A percentile compares a stretch with the other conserved stretches of the same genome.
These are phyloP conservation scores for Acropternis orthonyx DNA, from an alignment of 2,797 vertebrate genomes.

Conservation along the genomic window DNA sequence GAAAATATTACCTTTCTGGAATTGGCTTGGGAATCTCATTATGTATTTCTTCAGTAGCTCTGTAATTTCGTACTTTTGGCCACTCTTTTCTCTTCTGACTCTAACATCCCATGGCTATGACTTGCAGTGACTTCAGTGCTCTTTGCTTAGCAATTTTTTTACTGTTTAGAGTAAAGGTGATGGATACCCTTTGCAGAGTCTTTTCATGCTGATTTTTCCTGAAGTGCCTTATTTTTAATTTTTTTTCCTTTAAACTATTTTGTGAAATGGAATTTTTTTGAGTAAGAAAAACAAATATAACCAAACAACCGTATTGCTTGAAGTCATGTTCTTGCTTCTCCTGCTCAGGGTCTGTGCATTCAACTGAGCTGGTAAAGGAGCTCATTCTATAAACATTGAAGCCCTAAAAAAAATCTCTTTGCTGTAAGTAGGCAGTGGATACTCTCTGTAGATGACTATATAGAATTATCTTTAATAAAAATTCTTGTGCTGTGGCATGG, in stretches of 20 bases:
- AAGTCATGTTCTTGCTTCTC: neutral
- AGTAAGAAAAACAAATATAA: neutral
- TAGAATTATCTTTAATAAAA: neutral
- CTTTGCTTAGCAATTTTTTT: neutral
- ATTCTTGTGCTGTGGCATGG: neutral
- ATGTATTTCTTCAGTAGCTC: neutral
- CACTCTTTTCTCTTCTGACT: neutral
- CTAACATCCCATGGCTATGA: neutral
- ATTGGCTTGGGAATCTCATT: neutral
- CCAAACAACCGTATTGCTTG: neutral
- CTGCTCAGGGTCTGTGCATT: accelerated
- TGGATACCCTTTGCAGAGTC: neutral
- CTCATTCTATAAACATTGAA: neutral
- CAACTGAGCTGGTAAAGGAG: neutral
- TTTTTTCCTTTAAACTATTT: neutral
- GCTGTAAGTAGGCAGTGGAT: neutral
- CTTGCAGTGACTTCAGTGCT: neutral
- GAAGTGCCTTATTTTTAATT: neutral
- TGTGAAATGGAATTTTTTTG: neutral
- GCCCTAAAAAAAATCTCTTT: neutral
- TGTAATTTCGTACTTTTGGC: neutral
- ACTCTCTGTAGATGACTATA: neutral
- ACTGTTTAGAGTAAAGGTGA: neutral
- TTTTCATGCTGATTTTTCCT: neutral
- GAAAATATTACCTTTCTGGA: neutral